A percentile compares a stretch with the other conserved stretches of the same genome.
These are phyloP conservation scores for Nymphalis c-album DNA, from an alignment of 2,888 invertebrate genomes.

Conservation along the genomic window DNA sequence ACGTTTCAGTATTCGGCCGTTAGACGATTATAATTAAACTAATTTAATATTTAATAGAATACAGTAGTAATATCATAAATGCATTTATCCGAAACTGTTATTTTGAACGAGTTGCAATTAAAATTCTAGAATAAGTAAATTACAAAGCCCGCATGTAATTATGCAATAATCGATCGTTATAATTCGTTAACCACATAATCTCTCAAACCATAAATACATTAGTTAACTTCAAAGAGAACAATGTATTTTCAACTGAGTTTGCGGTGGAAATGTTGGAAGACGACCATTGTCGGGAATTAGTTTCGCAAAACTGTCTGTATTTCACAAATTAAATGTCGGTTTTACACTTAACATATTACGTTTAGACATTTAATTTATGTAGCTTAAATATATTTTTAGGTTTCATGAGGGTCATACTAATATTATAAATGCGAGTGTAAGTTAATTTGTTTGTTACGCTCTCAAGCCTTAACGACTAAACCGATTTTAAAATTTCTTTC, in stretches of 20 bases:
- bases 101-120: neutral
- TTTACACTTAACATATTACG: neutral
- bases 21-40: too few species aligned
- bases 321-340: slow-evolving; percentile 49
- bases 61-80: too few species aligned
- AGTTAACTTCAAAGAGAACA: slow-evolving; percentile 30
- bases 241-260: slow-evolving; percentile 43
- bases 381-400: too few species aligned
- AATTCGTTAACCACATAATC: slow-evolving; percentile 19
- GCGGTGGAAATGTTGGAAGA: slow-evolving; percentile 44
- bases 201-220: slow-evolving; percentile 26
- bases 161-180: slow-evolving; percentile 9
- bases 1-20: too few species aligned
- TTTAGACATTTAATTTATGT: neutral
- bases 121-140: neutral
- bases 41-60: too few species aligned
- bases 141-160: slow-evolving; percentile 12
- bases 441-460: too few species aligned
- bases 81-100: too few species aligned
- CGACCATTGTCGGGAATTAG: slow-evolving; percentile 52
- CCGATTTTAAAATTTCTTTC: too few species aligned
- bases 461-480: too few species aligned
- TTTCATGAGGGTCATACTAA: too few species aligned
- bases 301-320: slow-evolving; percentile 52
- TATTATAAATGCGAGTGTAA: too few species aligned